These are phyloP conservation scores for Elmis aenea DNA, from an alignment of 2,888 invertebrate species.

Conservation along the genomic window DNA sequence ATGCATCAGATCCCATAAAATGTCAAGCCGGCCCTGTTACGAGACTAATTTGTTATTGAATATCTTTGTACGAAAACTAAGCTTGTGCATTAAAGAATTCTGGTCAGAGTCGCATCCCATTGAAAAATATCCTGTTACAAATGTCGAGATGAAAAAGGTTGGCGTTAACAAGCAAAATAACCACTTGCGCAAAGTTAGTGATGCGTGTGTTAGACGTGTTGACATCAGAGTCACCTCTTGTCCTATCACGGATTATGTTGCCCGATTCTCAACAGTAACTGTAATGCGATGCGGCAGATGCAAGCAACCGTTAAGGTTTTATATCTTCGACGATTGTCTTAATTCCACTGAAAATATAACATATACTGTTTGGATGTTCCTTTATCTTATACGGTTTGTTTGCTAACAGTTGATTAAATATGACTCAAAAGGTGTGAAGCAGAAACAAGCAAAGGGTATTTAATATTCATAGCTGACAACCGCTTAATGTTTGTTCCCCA, in stretches of 20 bases:
- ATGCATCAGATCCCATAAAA: no score
- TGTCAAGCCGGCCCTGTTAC: no score
- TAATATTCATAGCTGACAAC: conserved; percentile 27
- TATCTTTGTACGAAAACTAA: no score
- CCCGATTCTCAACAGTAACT: conserved; percentile 24
- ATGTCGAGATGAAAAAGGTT: neutral
- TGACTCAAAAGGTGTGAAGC: conserved; percentile 32
- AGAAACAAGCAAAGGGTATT: conserved; percentile 26
- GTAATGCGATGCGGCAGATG: conserved; percentile 36
- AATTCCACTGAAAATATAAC: no score
- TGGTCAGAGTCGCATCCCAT: no score
- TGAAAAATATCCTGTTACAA: neutral
- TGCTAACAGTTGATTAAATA: conserved; percentile 23
- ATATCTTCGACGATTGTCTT: no score
- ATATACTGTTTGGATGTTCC: no score
- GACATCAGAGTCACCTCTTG: conserved; percentile 38
- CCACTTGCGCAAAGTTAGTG: conserved; percentile 12
- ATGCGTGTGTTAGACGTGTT: conserved; percentile 27
- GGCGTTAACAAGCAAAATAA: conserved; percentile 3
- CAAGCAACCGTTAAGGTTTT: conserved; percentile 38
- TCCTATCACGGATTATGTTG: conserved; percentile 38
- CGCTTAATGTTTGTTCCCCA: conserved; percentile 22
- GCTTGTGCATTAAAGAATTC: no score
- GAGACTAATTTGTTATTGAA: no score
- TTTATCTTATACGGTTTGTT: neutral